Conservation (phyloP, 2,888 invertebrate genomes). For the Ecdyonurus torrentis region DNA sequence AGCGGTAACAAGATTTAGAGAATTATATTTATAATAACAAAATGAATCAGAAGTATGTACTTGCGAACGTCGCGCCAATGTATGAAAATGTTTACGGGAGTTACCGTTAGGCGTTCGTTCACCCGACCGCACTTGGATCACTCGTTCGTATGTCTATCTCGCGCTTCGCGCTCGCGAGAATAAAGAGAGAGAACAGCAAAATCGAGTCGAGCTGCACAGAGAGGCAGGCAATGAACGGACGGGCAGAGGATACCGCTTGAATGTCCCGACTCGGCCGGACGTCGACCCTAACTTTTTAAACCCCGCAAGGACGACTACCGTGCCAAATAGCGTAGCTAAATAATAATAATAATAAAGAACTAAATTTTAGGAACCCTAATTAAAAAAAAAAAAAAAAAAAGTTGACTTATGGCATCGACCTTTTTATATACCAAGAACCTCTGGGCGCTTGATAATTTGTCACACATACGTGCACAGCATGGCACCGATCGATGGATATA, state of each 20-base stretch:
- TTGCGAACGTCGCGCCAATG: too few species aligned
- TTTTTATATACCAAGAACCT: background rate
- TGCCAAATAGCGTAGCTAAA: background rate
- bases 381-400: background rate
- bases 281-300: background rate
- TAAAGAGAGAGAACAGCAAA: background rate
- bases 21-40: too few species aligned
- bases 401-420: background rate
- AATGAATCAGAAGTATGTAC: too few species aligned
- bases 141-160: background rate
- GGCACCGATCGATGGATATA: too few species aligned
- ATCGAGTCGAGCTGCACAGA: too few species aligned
- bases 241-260: background rate
- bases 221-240: too few species aligned
- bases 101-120: background rate
- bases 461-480: too few species aligned
- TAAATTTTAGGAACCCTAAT: background rate
- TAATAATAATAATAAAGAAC: too few species aligned
- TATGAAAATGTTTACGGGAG: background rate
- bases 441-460: too few species aligned
- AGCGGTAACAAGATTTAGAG: too few species aligned
- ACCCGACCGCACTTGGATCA: background rate
- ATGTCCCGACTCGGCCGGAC: background rate
- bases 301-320: background rate
- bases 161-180: too few species aligned